Base-by-base conservation (phyloP, 2,888 invertebrate genomes). In the Exocentrus adspersus region DNA sequence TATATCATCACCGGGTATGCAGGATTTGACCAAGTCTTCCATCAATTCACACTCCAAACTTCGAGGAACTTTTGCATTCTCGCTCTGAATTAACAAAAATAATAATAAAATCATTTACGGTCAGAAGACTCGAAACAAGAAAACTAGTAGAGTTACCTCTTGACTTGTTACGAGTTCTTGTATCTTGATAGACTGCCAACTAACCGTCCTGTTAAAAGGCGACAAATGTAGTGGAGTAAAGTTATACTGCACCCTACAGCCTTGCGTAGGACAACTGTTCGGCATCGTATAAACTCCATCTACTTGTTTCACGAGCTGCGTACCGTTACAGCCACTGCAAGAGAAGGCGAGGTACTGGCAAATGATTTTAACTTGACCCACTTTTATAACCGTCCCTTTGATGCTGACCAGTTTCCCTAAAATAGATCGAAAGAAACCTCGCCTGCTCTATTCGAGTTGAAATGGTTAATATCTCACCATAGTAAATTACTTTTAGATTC, bases 1-100 rank as follows among this genome's bases (percentile, higher is more conserved):
- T 0, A 97, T 87, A 72, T 94, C 90, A 84, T 97, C 95, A 1
- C 97, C 97, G 9, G 96, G 94, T 69, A 91, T 88, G 69, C 95
- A 93, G 19, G 88, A 85, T 70, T 93, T 91, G 1, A 95, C 94
- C 45, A 97, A 84, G 82, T 95, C 95, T 64, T 91, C 88, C 56
- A 89, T 88, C 5, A 97, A 84, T 80, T 96, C 94, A 78, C 96
- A 92, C 78, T 97, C 95, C 21, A 97, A 86, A 70, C 90, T 91
- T 67, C 91, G 85, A 1, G 94, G 93, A 72, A 92, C 87, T 46
- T 90, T 86, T 19, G 91, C 91, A 64, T 88, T 88, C 71, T 89
- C 86, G 68, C 89, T 87, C 85, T 90, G 75, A 68, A 85, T 24
- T n/a, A n/a, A n/a, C n/a, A n/a, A n/a, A n/a, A n/a, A n/a, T n/a